Percentiles rank a stretch among this genome's conserved stretches.
Conservation (phyloP, 2,797 vertebrate genomes). For the Eremophila alpestris region DNA sequence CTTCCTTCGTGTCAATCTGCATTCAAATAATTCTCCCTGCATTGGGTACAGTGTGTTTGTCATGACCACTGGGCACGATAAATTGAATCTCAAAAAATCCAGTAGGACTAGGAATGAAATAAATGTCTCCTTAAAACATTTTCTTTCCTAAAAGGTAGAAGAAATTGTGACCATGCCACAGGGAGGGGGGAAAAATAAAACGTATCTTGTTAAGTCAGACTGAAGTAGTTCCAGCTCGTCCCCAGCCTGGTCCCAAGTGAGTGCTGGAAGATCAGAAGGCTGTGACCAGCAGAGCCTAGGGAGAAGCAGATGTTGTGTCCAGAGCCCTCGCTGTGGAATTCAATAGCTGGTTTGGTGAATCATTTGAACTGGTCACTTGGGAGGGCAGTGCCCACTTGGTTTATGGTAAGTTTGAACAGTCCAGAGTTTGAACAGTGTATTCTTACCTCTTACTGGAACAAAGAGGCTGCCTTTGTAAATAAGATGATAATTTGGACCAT, state of each 20-base stretch:
- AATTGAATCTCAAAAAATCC: conserved; percentile 24
- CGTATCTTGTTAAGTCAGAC: neutral
- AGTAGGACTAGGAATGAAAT: neutral
- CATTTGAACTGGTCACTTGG: conserved; percentile 43
- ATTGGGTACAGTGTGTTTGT: neutral
- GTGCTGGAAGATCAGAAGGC: conserved; percentile 46
- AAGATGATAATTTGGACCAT: conserved; percentile 3
- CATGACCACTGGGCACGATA: neutral
- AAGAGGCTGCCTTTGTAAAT: conserved; percentile 31
- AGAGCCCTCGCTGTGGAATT: neutral
- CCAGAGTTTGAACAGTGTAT: neutral
- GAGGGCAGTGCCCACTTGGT: conserved; percentile 3
- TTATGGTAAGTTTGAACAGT: conserved; percentile 13
- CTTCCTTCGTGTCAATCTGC: conserved; percentile 13
- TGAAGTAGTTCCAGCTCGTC: conserved; percentile 56
- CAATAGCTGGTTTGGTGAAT: conserved; percentile 47
- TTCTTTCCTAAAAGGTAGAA: neutral
- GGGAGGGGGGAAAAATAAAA: neutral
- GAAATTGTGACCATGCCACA: neutral
- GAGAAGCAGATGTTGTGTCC: conserved; percentile 60
- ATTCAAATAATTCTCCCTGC: neutral
- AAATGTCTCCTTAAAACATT: neutral
- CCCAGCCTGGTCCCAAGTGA: conserved; percentile 40
- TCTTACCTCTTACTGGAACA: conserved; percentile 28
- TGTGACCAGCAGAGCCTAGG: conserved; percentile 42